Evolutionary conservation across 1,140 invertebrate genomes (phyloP).

Genomic region (Aphelenchoides avenae): DNA sequence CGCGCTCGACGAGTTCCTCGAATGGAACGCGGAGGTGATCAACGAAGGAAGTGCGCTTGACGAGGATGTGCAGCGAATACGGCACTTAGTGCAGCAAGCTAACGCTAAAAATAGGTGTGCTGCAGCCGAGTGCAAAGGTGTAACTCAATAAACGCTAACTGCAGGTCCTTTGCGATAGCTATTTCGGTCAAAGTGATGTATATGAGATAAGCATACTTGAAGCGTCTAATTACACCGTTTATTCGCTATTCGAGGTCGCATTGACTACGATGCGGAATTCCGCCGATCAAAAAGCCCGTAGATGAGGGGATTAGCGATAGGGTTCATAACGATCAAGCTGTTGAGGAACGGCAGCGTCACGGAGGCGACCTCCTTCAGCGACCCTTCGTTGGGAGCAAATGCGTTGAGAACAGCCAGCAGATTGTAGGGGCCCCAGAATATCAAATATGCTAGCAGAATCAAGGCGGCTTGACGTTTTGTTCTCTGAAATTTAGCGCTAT

Average conservation of each 20-base stretch:
- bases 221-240: too few species aligned
- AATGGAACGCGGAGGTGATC: constrained; percentile 63
- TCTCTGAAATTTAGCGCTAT: constrained; percentile 27
- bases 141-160: too few species aligned
- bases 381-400: constrained; percentile 37
- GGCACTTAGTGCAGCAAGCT: background rate
- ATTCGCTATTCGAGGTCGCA: too few species aligned
- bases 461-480: constrained; percentile 52
- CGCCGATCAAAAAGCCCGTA: constrained; percentile 36
- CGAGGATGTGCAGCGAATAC: background rate
- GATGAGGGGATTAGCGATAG: constrained; percentile 52
- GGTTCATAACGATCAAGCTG: constrained; percentile 50
- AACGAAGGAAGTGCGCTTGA: constrained; percentile 58
- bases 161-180: too few species aligned
- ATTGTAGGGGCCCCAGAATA: constrained; percentile 55
- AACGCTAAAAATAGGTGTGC: constrained; percentile 1
- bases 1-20: constrained; percentile 62
- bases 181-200: too few species aligned
- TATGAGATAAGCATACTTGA: too few species aligned
- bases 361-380: constrained; percentile 39
- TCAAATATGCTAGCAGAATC: constrained; percentile 52
- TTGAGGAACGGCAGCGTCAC: constrained; percentile 54
- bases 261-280: background rate
- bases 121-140: too few species aligned
- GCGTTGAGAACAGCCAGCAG: constrained; percentile 50